Conservation (phyloP, 2,888 invertebrate species). For the Ptilodon capucinus region DNA sequence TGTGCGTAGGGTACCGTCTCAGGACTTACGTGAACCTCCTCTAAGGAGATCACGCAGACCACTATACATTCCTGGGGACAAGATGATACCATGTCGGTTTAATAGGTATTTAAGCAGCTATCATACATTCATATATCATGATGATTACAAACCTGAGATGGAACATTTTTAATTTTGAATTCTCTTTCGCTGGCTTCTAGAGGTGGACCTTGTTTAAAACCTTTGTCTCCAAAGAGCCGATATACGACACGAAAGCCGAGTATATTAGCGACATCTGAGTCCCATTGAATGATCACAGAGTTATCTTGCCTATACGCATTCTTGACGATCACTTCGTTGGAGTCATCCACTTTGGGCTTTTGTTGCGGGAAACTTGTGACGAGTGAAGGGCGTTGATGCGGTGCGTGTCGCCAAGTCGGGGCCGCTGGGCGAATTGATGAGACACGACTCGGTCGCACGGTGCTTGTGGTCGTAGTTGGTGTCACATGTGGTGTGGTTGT, state of each 20-base stretch:
- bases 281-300: slow-evolving; percentile 95
- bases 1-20: slow-evolving; percentile 93
- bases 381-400: slow-evolving; percentile 86
- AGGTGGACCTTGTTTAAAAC: slow-evolving; percentile 95
- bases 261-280: slow-evolving; percentile 92
- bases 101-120: neutral
- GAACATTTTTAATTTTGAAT: slow-evolving; percentile 96
- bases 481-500: slow-evolving; percentile 47
- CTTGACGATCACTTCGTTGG: slow-evolving; percentile 91
- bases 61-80: slow-evolving; percentile 92
- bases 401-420: slow-evolving; percentile 74
- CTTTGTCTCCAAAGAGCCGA: slow-evolving; percentile 93
- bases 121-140: neutral
- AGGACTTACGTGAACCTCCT: slow-evolving; percentile 93
- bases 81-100: slow-evolving; percentile 2
- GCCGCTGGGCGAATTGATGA: slow-evolving; percentile 66
- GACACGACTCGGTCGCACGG: slow-evolving; percentile 54
- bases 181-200: slow-evolving; percentile 94
- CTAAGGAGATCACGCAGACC: slow-evolving; percentile 95
- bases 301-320: slow-evolving; percentile 93
- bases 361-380: slow-evolving; percentile 87
- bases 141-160: slow-evolving; percentile 86
- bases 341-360: slow-evolving; percentile 84
- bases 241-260: slow-evolving; percentile 95
- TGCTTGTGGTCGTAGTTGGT: slow-evolving; percentile 50